A percentile compares a stretch with the other conserved stretches of the same genome.
Evolutionary conservation across 2,797 vertebrate species (phyloP).

Genomic region (Ibycter americanus): DNA sequence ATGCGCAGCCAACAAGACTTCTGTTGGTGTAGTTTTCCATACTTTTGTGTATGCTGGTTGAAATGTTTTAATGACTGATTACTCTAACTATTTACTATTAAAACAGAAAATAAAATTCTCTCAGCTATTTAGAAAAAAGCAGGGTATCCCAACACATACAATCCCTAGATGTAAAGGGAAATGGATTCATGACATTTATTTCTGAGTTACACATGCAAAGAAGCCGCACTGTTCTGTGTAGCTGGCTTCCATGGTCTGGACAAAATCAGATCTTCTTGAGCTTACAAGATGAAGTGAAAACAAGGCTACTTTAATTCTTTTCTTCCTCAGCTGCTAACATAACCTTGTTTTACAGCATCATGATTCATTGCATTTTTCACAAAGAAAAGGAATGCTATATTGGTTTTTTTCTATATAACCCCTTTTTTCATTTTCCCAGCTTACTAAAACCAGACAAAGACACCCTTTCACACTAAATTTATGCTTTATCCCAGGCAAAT

Average conservation of each 20-base stretch:
- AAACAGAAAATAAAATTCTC: neutral
- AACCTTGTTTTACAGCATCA: neutral
- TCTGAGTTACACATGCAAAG: neutral
- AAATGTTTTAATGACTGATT: neutral
- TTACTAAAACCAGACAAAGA: neutral
- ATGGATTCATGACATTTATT: neutral
- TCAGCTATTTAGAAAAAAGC: neutral
- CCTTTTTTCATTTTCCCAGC: neutral
- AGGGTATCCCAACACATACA: neutral
- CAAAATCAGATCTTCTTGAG: neutral
- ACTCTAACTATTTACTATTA: neutral
- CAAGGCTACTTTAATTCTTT: neutral
- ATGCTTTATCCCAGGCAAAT: neutral
- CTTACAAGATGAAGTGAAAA: neutral
- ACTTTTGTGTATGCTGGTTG: neutral
- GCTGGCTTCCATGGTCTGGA: neutral
- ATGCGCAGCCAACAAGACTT: neutral
- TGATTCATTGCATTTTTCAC: neutral
- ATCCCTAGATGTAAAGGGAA: neutral
- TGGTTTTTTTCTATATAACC: fast-evolving
- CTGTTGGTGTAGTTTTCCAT: neutral
- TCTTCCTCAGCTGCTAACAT: neutral
- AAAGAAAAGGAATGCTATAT: neutral
- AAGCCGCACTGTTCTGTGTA: neutral
- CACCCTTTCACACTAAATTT: neutral